Conservation (phyloP, 2,888 invertebrate species). For the Hirtodrosophila cameraria region DNA sequence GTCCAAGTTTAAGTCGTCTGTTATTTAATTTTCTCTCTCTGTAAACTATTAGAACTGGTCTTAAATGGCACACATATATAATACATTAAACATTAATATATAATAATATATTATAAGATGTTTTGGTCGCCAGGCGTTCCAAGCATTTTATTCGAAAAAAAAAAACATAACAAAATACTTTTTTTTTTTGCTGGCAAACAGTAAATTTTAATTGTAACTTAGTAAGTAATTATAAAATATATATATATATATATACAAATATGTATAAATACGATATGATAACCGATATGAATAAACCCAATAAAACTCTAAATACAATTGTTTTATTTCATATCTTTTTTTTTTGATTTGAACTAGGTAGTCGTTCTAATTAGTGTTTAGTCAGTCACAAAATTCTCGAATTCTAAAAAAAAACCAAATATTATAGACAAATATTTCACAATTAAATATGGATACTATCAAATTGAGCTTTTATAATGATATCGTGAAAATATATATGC, state of each 20-base stretch:
- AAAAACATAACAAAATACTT: too few species aligned
- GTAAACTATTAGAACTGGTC: constrained; percentile 55
- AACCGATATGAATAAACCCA: constrained; percentile 49
- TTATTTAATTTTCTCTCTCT: constrained; percentile 37
- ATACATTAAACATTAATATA: constrained; percentile 7
- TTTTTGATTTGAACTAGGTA: not conserved
- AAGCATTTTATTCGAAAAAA: constrained; percentile 58
- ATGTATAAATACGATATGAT: constrained; percentile 45
- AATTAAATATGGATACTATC: constrained; percentile 3
- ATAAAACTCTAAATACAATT: not conserved
- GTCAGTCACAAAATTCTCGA: not conserved
- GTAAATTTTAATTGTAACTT: constrained; percentile 65
- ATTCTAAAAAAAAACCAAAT: not conserved
- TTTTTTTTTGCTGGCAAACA: constrained; percentile 14
- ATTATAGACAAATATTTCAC: not conserved
- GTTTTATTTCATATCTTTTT: not conserved
- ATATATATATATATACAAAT: constrained; percentile 31
- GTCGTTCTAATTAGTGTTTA: not conserved
- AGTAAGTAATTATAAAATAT: constrained; percentile 51
- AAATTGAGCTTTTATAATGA: constrained; percentile 21
- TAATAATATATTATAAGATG: constrained; percentile 24
- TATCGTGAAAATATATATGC: constrained; percentile 26
- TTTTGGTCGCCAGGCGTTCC: constrained; percentile 64
- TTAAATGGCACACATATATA: constrained; percentile 6
- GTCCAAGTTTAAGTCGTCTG: constrained; percentile 35